A percentile compares a stretch with the other conserved stretches of the same genome.
Conservation (phyloP, 2,888 invertebrate species). For the Eubasilissa splendida region DNA sequence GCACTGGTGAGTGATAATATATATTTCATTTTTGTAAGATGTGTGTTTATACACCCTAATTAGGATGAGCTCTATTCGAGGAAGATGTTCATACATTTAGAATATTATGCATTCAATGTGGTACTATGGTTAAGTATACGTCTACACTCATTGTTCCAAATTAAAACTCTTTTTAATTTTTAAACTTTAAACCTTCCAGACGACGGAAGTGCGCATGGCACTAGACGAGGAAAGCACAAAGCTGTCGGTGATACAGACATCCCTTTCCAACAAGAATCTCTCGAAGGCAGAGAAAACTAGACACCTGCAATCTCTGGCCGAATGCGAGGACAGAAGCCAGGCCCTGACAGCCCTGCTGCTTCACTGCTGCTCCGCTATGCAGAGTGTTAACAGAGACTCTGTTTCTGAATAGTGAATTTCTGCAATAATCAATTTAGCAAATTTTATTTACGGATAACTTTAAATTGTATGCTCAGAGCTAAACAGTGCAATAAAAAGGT, state of each 20-base stretch:
- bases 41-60: too few relatives aligned
- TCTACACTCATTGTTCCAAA: too few relatives aligned
- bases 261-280: constrained; percentile 39
- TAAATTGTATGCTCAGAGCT: too few relatives aligned
- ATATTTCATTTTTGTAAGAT: too few relatives aligned
- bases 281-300: constrained; percentile 44
- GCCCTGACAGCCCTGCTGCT: constrained; percentile 94
- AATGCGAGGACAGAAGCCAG: constrained; percentile 90
- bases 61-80: too few relatives aligned
- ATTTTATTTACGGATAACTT: too few relatives aligned
- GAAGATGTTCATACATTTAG: too few relatives aligned
- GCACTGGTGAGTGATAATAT: constrained; percentile 78
- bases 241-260: constrained; percentile 64
- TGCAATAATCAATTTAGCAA: neutral
- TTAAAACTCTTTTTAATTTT: too few relatives aligned
- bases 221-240: constrained; percentile 67
- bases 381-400: constrained; percentile 70
- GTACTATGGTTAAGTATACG: too few relatives aligned
- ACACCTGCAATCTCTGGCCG: constrained; percentile 64
- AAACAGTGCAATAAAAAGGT: too few relatives aligned
- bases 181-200: constrained; percentile 33
- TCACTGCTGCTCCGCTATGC: constrained; percentile 95
- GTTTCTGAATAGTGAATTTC: constrained; percentile 42
- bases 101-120: too few relatives aligned
- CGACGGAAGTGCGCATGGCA: constrained; percentile 60